Evolutionary conservation across 2,113 vertebrate species (phyloP).

Genomic region (Nannobrachium achirus): DNA sequence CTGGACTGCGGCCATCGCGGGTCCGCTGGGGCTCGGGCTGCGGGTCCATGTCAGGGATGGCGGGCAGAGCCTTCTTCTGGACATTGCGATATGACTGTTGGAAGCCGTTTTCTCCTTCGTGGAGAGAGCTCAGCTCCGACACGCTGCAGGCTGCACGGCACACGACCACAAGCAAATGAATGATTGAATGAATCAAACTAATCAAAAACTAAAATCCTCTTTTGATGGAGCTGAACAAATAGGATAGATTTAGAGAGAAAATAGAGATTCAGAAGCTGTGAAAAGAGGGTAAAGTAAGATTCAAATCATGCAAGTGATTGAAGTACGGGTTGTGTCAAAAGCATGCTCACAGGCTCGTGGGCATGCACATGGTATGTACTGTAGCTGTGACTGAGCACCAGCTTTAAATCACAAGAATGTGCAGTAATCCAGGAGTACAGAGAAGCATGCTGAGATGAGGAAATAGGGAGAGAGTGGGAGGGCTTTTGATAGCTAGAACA

Average conservation of each 20-base stretch:
- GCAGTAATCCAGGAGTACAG: slow-evolving; percentile 25
- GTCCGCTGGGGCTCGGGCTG: slow-evolving; percentile 80
- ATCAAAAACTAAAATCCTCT: not conserved
- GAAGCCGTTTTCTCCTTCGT: slow-evolving; percentile 86
- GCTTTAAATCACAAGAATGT: not conserved
- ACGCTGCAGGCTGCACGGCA: slow-evolving; percentile 84
- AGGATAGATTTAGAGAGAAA: not conserved
- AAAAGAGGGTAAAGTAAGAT: not conserved
- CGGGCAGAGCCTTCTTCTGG: slow-evolving; percentile 87
- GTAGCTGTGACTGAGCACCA: slow-evolving; percentile 9
- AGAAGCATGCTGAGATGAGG: slow-evolving; percentile 30
- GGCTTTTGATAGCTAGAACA: not conserved
- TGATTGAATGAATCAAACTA: not conserved
- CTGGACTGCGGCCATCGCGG: slow-evolving; percentile 65
- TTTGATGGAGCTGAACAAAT: not conserved
- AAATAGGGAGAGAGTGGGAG: slow-evolving; percentile 3
- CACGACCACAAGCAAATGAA: slow-evolving; percentile 4
- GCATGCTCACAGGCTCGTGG: slow-evolving; percentile 10
- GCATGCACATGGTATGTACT: slow-evolving; percentile 38
- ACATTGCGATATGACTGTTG: slow-evolving; percentile 86
- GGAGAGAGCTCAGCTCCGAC: slow-evolving; percentile 94
- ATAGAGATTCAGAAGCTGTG: not conserved
- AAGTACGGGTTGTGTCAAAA: not conserved
- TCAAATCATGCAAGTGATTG: not conserved
- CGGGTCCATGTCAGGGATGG: slow-evolving; percentile 82